Evolutionary conservation across 2,888 invertebrate genomes (phyloP).

Genomic region (Disparrhopalites patrizii): DNA sequence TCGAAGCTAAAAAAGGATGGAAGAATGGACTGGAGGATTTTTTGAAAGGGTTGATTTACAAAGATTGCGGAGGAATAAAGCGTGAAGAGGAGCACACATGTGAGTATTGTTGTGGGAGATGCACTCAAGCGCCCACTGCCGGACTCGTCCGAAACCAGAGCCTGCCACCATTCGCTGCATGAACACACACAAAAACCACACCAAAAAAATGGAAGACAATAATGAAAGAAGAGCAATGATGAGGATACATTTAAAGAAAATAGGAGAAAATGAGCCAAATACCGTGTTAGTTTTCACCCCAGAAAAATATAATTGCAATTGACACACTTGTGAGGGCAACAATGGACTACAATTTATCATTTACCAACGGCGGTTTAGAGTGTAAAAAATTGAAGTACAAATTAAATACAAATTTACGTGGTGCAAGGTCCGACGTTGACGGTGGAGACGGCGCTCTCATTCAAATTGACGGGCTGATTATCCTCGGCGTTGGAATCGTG

Average conservation of each 20-base stretch:
- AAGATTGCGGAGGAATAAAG: constrained; percentile 10
- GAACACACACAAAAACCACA: not conserved
- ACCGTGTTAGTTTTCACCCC: no score
- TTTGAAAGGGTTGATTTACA: not conserved
- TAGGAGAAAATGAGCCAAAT: no score
- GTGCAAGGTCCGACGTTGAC: constrained; percentile 76
- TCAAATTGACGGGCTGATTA: constrained; percentile 55
- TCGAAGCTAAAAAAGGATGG: not conserved
- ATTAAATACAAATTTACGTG: constrained; percentile 60
- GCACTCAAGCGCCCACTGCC: constrained; percentile 3
- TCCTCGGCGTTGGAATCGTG: not conserved
- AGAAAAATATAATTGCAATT: no score
- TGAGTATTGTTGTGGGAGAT: not conserved
- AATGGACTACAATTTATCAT: no score
- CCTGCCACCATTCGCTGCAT: constrained; percentile 46
- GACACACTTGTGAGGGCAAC: no score
- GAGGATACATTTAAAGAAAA: no score
- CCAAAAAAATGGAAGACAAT: not conserved
- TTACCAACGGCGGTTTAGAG: no score
- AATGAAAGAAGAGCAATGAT: no score
- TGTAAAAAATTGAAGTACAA: not conserved
- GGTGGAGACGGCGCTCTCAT: constrained; percentile 67
- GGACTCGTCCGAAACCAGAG: constrained; percentile 35
- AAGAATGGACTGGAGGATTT: constrained; percentile 12
- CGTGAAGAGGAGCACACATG: constrained; percentile 16